Conservation (phyloP, 2,113 vertebrate species). For the Agelaius phoeniceus region DNA sequence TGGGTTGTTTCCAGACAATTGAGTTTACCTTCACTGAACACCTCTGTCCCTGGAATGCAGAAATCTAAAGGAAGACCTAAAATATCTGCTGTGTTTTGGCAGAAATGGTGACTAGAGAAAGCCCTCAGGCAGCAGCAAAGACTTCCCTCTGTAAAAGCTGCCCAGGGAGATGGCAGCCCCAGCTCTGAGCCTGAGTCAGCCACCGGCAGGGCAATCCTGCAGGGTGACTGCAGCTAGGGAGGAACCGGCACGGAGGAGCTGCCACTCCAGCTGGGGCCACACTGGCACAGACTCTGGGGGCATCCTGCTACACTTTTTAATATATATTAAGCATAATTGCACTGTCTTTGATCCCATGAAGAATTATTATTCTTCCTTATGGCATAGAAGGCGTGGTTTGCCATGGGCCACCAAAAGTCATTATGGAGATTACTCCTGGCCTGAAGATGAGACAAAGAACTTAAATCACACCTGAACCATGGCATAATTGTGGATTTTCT, state of each 20-base stretch:
- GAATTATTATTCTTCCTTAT: not conserved
- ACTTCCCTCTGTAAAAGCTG: not conserved
- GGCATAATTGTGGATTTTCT: not conserved
- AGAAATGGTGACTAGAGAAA: not conserved
- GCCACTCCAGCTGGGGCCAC: not conserved
- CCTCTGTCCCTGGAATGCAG: not conserved
- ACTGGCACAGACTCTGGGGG: fast-evolving
- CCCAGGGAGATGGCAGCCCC: not conserved
- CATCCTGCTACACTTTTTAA: not conserved
- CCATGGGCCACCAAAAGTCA: not conserved
- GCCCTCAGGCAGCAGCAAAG: not conserved
- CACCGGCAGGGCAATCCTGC: not conserved
- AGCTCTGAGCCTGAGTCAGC: not conserved
- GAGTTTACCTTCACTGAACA: not conserved
- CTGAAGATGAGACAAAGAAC: not conserved
- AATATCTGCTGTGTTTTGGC: not conserved
- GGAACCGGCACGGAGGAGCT: not conserved
- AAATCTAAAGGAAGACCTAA: not conserved
- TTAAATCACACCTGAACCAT: not conserved
- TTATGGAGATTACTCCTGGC: not conserved
- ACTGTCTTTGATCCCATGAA: not conserved
- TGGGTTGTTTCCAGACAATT: not conserved
- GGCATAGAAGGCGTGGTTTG: not conserved
- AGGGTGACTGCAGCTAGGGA: not conserved
- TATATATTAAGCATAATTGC: not conserved